phyloP scores from a whole-genome alignment of 2,797 vertebrate species.

The Myotis findleyi region DNA sequence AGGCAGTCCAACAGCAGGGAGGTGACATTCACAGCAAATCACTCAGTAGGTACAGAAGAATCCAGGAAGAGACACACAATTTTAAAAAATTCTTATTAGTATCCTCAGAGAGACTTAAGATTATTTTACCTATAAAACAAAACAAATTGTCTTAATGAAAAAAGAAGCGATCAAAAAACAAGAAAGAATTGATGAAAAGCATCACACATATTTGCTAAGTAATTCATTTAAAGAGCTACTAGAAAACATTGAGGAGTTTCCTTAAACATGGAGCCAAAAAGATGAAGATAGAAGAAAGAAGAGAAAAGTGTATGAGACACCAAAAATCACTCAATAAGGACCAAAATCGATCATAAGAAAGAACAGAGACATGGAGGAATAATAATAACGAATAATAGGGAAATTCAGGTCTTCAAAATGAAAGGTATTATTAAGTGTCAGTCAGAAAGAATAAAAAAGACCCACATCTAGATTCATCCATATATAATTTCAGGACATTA shows the following conservation, averaged over 20 bases:
- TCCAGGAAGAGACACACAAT: not conserved
- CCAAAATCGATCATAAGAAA: not conserved
- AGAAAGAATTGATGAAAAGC: conserved; percentile 5
- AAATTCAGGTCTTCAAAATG: not conserved
- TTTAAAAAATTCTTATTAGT: not conserved
- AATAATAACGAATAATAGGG: not conserved
- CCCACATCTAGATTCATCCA: not conserved
- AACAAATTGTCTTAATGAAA: not conserved
- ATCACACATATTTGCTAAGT: not conserved
- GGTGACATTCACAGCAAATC: no score
- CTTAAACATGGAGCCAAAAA: not conserved
- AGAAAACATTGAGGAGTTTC: not conserved
- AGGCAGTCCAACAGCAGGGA: not conserved
- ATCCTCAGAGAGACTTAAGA: not conserved
- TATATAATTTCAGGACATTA: conserved; percentile 13
- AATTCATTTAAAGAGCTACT: not conserved
- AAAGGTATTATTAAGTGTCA: not conserved
- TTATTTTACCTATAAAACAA: conserved; percentile 5
- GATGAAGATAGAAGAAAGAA: not conserved
- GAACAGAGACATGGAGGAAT: not conserved
- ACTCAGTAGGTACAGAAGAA: not conserved
- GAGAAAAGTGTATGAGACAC: not conserved
- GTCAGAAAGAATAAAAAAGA: not conserved
- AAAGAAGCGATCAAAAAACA: not conserved
- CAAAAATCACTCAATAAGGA: conserved; percentile 15